Conservation (phyloP, 2,113 vertebrate species). For the Mus spicilegus region DNA sequence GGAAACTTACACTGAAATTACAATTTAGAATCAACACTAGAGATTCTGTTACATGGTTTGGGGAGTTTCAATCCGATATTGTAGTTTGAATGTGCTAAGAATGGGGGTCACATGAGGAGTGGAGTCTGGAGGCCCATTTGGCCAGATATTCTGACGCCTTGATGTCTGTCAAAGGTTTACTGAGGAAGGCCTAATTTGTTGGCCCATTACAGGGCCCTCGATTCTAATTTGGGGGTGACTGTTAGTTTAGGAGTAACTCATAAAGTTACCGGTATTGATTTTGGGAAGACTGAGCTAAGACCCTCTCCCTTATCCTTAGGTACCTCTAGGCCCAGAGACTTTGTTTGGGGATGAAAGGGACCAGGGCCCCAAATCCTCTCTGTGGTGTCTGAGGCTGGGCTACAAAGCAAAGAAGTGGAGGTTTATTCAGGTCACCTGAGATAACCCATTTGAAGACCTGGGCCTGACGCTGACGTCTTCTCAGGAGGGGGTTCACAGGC, state of each 20-base stretch:
- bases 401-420: not conserved
- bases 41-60: not conserved
- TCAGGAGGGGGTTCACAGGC: not conserved
- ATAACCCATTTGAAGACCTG: not conserved
- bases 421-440: not conserved
- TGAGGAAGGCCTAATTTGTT: not conserved
- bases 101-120: not conserved
- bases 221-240: slow-evolving; percentile 38
- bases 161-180: not conserved
- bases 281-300: slow-evolving; percentile 13
- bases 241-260: not conserved
- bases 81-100: not conserved
- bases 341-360: not conserved
- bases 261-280: not conserved
- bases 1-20: not conserved
- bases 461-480: not conserved
- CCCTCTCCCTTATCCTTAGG: not conserved
- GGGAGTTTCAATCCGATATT: not conserved
- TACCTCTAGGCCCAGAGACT: not conserved
- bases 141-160: not conserved
- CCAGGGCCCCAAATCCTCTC: not conserved
- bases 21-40: not conserved
- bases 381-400: not conserved
- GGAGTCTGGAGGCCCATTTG: not conserved
- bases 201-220: not conserved